These are phyloP conservation scores for Venustaconcha ellipsiformis DNA, from an alignment of 1,140 invertebrate genomes.

Conservation along the genomic window DNA sequence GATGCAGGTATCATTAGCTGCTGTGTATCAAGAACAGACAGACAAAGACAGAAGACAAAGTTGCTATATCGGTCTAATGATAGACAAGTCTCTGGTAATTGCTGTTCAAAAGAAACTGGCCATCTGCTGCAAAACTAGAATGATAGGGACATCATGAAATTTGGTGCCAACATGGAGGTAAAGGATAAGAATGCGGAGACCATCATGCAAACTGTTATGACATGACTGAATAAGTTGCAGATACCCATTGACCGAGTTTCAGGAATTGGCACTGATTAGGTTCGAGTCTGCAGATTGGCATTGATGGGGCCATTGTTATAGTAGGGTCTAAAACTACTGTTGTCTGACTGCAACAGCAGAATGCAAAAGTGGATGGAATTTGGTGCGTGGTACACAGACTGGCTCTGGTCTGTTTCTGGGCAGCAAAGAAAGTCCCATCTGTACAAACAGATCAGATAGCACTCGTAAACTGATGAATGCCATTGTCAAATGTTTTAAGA, in stretches of 20 bases:
- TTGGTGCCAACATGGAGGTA: slow-evolving; percentile 1
- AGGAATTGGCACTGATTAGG: slow-evolving; percentile 4
- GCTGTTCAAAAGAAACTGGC: slow-evolving; percentile 1
- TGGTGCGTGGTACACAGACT: slow-evolving; percentile 12
- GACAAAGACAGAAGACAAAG: neutral
- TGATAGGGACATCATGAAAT: neutral
- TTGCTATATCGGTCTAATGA: neutral
- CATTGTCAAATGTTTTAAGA: slow-evolving; percentile 8
- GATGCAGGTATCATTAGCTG: neutral
- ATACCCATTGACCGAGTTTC: slow-evolving; percentile 3
- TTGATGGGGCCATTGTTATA: slow-evolving; percentile 6
- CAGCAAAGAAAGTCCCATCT: slow-evolving; percentile 3
- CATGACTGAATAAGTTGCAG: neutral
- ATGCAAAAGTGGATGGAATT: slow-evolving; percentile 7
- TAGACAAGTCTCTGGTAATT: slow-evolving; percentile 8
- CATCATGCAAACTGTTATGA: neutral
- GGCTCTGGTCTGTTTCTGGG: slow-evolving; percentile 9
- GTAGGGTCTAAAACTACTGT: neutral
- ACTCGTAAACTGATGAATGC: slow-evolving; percentile 6
- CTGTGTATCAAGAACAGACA: neutral
- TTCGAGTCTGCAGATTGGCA: too few relatives aligned
- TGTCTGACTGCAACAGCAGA: neutral
- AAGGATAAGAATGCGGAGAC: slow-evolving; percentile 11
- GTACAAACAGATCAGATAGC: too few relatives aligned
- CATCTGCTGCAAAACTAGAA: neutral